phyloP scores from a whole-genome alignment of 2,113 vertebrate species.

The Conger conger region DNA sequence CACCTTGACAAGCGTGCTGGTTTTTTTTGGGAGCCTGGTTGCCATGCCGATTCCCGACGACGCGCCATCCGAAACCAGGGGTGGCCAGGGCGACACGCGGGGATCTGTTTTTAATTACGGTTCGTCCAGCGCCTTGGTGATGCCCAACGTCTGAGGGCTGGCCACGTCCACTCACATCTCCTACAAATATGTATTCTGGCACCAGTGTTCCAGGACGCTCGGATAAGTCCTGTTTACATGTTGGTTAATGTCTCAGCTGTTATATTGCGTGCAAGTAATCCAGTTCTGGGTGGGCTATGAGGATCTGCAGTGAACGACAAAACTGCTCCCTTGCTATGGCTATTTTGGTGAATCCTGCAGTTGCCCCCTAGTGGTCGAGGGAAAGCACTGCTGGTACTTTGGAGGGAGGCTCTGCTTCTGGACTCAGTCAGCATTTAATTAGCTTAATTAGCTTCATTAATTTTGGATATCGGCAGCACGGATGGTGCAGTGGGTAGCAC shows the following conservation, averaged over 20 bases:
- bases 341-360: neutral
- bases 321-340: slow-evolving; percentile 18
- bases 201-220: slow-evolving; percentile 34
- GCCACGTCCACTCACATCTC: neutral
- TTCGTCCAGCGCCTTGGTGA: neutral
- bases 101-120: slow-evolving; percentile 23
- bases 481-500: too few species aligned
- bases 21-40: slow-evolving; percentile 48
- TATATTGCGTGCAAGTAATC: slow-evolving; percentile 55
- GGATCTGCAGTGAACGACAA: slow-evolving; percentile 55
- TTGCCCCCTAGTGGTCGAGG: neutral
- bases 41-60: slow-evolving; percentile 42
- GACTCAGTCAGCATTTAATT: neutral
- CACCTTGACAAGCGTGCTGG: slow-evolving; percentile 41
- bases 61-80: slow-evolving; percentile 6
- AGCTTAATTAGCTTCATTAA: too few species aligned
- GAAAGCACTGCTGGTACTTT: neutral
- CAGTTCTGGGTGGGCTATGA: slow-evolving; percentile 58
- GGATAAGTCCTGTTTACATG: slow-evolving; percentile 59
- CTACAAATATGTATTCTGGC: neutral
- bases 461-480: neutral
- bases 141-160: neutral
- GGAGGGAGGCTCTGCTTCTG: neutral
- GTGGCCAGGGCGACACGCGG: neutral
- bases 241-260: slow-evolving; percentile 61